Conservation (phyloP, 2,797 vertebrate species). For the Hipposideros larvatus region DNA sequence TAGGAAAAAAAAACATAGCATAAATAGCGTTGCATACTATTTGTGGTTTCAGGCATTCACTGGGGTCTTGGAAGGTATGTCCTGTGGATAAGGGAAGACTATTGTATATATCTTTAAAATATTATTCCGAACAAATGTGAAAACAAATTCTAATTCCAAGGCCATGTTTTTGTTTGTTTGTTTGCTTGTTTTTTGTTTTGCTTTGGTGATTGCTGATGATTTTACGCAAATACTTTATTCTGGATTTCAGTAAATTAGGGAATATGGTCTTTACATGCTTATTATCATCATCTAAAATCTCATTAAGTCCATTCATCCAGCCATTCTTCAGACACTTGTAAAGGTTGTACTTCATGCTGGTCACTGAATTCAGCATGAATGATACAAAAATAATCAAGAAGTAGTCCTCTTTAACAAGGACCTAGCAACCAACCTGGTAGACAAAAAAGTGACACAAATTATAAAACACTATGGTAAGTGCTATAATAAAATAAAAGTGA, state of each 20-base stretch:
- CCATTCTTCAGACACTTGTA: not conserved
- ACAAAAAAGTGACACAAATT: not conserved
- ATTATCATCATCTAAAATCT: not conserved
- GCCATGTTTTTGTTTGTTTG: not conserved
- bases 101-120: not conserved
- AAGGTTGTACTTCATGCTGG: not conserved
- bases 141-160: not conserved
- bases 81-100: not conserved
- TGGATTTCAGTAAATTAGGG: not conserved
- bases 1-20: not conserved
- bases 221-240: slow-evolving; percentile 8
- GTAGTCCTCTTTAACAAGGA: not conserved
- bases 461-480: not conserved
- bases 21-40: not conserved
- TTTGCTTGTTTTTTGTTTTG: too few species aligned
- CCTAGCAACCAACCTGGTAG: not conserved
- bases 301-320: not conserved
- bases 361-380: not conserved
- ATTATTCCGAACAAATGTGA: not conserved
- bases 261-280: not conserved
- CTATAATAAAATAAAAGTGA: not conserved
- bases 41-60: not conserved
- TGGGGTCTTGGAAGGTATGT: not conserved
- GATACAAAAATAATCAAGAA: not conserved
- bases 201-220: not conserved